Percentiles rank a stretch among this genome's conserved stretches.
Evolutionary conservation across 2,888 invertebrate genomes (phyloP).

Genomic region (Leptinotarsa rubiginosa): DNA sequence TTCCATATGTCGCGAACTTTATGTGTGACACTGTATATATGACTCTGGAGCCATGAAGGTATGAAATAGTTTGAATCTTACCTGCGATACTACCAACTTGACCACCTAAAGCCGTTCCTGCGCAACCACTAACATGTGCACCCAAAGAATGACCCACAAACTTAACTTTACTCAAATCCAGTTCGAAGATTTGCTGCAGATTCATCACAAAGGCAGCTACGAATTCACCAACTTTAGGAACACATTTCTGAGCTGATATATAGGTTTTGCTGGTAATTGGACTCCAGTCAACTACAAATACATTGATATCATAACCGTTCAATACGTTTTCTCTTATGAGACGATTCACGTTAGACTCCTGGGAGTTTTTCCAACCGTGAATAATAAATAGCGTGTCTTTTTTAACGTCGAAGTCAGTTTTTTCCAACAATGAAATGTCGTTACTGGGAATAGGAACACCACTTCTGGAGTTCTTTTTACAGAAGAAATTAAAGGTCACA

Average conservation of each 20-base stretch:
- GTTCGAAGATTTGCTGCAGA: not conserved
- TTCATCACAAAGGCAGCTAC: slow-evolving; percentile 39
- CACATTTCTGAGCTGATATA: slow-evolving; percentile 46
- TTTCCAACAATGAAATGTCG: slow-evolving; percentile 27
- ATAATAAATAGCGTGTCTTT: slow-evolving; percentile 55
- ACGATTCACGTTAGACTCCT: slow-evolving; percentile 51
- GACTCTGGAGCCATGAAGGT: too few relatives aligned
- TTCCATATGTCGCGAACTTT: too few relatives aligned
- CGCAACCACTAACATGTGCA: slow-evolving; percentile 56
- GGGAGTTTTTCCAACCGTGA: slow-evolving; percentile 59
- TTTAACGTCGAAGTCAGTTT: slow-evolving; percentile 46
- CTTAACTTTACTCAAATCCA: slow-evolving; percentile 36
- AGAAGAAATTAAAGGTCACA: slow-evolving; percentile 53
- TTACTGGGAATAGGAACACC: slow-evolving; percentile 38
- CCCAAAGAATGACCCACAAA: slow-evolving; percentile 55
- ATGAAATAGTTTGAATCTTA: not conserved
- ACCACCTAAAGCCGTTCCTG: slow-evolving; percentile 45
- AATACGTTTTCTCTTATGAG: slow-evolving; percentile 52
- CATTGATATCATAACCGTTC: slow-evolving; percentile 53
- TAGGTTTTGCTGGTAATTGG: slow-evolving; percentile 44
- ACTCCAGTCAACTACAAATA: slow-evolving; percentile 61
- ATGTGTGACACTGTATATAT: too few relatives aligned
- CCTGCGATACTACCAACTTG: slow-evolving; percentile 52
- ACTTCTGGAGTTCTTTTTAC: slow-evolving; percentile 43
- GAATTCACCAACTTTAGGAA: slow-evolving; percentile 50